These are phyloP conservation scores for Sitobion miscanthi DNA, from an alignment of 1,140 invertebrate genomes.

Conservation along the genomic window DNA sequence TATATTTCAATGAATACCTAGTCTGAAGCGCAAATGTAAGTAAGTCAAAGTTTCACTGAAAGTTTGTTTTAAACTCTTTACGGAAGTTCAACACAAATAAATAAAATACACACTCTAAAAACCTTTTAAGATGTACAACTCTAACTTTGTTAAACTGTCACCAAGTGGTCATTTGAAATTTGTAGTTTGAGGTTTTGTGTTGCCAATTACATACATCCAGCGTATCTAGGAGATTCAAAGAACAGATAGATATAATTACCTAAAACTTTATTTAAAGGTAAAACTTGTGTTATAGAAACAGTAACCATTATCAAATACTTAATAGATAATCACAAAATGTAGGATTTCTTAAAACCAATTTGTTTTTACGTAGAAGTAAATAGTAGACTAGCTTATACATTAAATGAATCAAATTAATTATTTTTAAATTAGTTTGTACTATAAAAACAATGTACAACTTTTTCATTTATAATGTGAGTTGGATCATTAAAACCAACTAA, in stretches of 20 bases:
- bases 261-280: neutral
- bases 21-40: neutral
- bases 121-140: neutral
- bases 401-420: neutral
- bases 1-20: neutral
- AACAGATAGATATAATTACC: neutral
- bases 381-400: neutral
- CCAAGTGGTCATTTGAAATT: neutral
- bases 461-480: neutral
- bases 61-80: neutral
- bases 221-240: neutral
- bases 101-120: slow-evolving; percentile 7
- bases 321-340: neutral
- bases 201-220: neutral
- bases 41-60: neutral
- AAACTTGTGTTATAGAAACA: neutral
- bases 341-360: neutral
- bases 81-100: neutral
- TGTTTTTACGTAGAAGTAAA: neutral
- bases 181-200: neutral
- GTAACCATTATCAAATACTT: neutral
- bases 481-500: neutral
- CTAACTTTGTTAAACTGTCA: slow-evolving; percentile 9
- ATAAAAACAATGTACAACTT: neutral
- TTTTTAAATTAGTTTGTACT: neutral